Percentiles rank a stretch among this genome's conserved stretches.
These are phyloP conservation scores for Xiphydria camelus DNA, from an alignment of 2,888 invertebrate genomes.

Conservation along the genomic window DNA sequence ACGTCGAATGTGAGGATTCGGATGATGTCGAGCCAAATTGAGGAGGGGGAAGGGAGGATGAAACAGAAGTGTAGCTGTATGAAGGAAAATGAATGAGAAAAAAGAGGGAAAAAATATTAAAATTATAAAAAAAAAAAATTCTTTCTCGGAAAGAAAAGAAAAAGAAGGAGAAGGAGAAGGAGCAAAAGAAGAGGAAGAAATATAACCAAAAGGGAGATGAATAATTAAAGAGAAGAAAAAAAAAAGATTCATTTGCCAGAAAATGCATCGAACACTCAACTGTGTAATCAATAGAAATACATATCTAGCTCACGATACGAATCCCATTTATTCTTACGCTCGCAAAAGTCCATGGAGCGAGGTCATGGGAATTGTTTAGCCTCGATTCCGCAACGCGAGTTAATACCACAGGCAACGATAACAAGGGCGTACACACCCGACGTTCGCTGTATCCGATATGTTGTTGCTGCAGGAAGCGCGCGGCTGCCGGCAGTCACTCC, in stretches of 20 bases:
- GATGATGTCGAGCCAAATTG: too few relatives aligned
- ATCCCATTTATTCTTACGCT: constrained; percentile 38
- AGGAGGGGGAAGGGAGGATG: too few relatives aligned
- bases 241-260: constrained; percentile 8
- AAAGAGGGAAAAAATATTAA: too few relatives aligned
- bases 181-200: constrained; percentile 3
- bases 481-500: constrained; percentile 1
- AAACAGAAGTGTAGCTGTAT: too few relatives aligned
- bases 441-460: constrained; percentile 13
- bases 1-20: too few relatives aligned
- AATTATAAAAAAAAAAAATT: too few relatives aligned
- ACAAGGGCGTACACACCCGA: constrained; percentile 46
- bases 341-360: constrained; percentile 37
- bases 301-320: too few relatives aligned
- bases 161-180: too few relatives aligned
- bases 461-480: neutral
- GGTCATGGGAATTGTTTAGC: constrained; percentile 44
- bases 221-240: constrained; percentile 7
- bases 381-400: constrained; percentile 38
- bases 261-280: constrained; percentile 11
- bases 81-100: too few relatives aligned
- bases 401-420: constrained; percentile 17
- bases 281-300: too few relatives aligned
- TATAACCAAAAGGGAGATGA: neutral
- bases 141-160: constrained; percentile 3